Conservation (phyloP, 2,888 invertebrate species). For the Mimumesa dahlbomi region DNA sequence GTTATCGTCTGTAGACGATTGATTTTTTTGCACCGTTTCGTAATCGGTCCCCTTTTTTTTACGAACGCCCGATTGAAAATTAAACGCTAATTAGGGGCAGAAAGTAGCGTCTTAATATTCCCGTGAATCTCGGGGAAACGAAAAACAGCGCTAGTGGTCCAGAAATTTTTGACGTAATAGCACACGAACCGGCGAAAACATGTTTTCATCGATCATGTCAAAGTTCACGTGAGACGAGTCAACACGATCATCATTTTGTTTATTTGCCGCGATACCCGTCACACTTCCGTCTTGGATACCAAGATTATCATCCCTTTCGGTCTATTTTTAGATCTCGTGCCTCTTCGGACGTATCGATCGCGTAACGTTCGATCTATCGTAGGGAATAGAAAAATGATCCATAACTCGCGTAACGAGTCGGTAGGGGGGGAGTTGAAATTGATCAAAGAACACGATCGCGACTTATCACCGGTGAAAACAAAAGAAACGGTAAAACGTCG, state of each 20-base stretch:
- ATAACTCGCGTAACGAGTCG: neutral
- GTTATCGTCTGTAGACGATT: too few species aligned
- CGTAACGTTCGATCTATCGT: neutral
- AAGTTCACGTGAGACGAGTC: constrained; percentile 23
- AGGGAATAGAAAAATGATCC: neutral
- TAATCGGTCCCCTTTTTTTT: too few species aligned
- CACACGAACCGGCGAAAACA: constrained; percentile 44
- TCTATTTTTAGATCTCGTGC: neutral
- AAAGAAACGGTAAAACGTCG: constrained; percentile 9
- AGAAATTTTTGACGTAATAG: constrained; percentile 14
- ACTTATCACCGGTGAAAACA: neutral
- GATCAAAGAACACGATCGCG: neutral
- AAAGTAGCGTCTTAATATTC: too few species aligned
- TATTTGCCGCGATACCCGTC: constrained; percentile 9
- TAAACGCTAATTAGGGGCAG: too few species aligned
- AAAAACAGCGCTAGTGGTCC: neutral
- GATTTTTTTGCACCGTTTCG: too few species aligned
- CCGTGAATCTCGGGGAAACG: too few species aligned
- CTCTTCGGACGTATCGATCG: neutral
- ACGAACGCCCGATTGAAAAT: too few species aligned
- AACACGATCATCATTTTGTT: constrained; percentile 36
- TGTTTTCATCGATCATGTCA: constrained; percentile 53
- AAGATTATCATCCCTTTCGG: constrained; percentile 20
- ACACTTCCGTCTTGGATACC: constrained; percentile 7
- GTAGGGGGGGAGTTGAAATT: neutral